Percentiles rank a stretch among this genome's conserved stretches.
phyloP scores from a whole-genome alignment of 2,888 invertebrate genomes.

The Tanaodytes sp. region DNA sequence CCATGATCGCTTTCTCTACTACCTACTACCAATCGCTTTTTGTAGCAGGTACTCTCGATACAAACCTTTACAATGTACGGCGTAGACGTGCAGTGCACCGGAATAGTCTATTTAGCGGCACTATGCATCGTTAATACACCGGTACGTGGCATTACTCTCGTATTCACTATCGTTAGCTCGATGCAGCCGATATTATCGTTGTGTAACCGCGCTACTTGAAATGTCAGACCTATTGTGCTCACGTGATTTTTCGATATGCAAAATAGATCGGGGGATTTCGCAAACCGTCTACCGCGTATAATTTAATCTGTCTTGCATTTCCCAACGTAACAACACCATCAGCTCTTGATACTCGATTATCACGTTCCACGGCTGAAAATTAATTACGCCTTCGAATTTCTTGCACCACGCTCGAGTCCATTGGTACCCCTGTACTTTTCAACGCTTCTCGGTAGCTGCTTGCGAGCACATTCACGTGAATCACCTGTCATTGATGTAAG shows the following conservation, averaged over 20 bases:
- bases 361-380: too few species aligned
- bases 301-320: constrained; percentile 31
- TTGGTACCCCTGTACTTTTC: constrained; percentile 43
- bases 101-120: constrained; percentile 47
- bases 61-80: constrained; percentile 31
- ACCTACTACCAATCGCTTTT: constrained; percentile 45
- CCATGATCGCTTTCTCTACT: constrained; percentile 17
- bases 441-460: constrained; percentile 45
- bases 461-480: constrained; percentile 36
- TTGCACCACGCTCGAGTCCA: too few species aligned
- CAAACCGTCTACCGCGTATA: constrained; percentile 29
- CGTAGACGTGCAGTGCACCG: constrained; percentile 15
- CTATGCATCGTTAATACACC: constrained; percentile 39
- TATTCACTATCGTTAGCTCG: constrained; percentile 36
- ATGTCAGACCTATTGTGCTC: constrained; percentile 48
- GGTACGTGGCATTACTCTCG: constrained; percentile 25
- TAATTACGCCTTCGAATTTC: too few species aligned
- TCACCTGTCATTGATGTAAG: constrained; percentile 49
- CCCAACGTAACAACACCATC: constrained; percentile 12
- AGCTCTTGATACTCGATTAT: constrained; percentile 1
- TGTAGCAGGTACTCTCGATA: constrained; percentile 41
- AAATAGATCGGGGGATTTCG: constrained; percentile 32
- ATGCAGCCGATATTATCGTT: constrained; percentile 42
- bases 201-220: constrained; percentile 45
- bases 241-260: constrained; percentile 48